Conservation (phyloP, 2,113 vertebrate genomes). For the Arizona elegans region DNA sequence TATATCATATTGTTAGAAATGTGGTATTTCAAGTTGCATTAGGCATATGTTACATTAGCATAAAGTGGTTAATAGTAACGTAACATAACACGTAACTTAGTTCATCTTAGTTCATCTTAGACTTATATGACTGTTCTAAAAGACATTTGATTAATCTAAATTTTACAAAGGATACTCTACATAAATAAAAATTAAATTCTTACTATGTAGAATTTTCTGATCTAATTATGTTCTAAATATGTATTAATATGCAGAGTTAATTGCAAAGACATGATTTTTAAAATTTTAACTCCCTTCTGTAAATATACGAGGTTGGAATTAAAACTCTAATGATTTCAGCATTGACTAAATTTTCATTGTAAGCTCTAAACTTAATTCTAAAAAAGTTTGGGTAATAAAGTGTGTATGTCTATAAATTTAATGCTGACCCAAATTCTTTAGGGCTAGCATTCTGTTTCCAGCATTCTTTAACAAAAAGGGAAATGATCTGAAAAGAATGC, state of each 20-base stretch:
- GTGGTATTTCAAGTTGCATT: not conserved
- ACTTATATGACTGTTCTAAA: constrained; percentile 40
- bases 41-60: not conserved
- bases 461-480: not conserved
- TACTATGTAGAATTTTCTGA: not conserved
- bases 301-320: not conserved
- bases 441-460: not conserved
- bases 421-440: not conserved
- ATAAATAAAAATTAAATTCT: not conserved
- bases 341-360: not conserved
- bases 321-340: not conserved
- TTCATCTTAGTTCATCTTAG: constrained; percentile 10
- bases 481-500: not conserved
- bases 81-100: constrained; percentile 22
- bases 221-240: constrained; percentile 4
- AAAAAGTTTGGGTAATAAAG: not conserved
- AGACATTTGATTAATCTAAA: constrained; percentile 46
- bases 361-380: not conserved
- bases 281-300: not conserved
- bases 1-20: not conserved
- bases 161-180: not conserved
- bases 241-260: not conserved
- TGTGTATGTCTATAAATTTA: not conserved
- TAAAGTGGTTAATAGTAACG: not conserved
- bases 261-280: not conserved